phyloP scores from a whole-genome alignment of 2,888 invertebrate species.

The Vanessa cardui region DNA sequence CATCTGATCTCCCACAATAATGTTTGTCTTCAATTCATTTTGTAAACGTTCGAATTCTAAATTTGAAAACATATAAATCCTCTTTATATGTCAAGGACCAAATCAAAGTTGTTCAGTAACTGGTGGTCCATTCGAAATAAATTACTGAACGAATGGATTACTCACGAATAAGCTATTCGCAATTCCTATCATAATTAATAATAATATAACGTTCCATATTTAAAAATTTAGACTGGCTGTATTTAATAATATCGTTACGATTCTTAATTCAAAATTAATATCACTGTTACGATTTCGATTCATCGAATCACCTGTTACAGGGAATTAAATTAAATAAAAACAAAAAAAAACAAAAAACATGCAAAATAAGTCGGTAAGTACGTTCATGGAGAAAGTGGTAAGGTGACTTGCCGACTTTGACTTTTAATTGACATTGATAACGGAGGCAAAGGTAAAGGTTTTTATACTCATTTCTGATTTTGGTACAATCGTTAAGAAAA shows the following conservation, averaged over 20 bases:
- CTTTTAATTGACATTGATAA: constrained; percentile 65
- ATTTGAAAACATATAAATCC: no score
- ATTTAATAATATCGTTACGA: background rate
- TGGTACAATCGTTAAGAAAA: constrained; percentile 27
- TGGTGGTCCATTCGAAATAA: no score
- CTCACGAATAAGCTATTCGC: no score
- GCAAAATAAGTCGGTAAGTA: constrained; percentile 32
- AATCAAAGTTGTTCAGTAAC: no score
- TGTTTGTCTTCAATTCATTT: no score
- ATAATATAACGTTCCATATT: no score
- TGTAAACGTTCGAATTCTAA: no score
- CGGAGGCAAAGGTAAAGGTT: constrained; percentile 51
- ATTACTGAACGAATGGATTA: no score
- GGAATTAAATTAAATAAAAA: constrained; percentile 22
- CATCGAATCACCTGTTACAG: background rate
- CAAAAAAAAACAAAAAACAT: constrained; percentile 25
- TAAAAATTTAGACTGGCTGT: no score
- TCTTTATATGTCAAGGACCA: no score
- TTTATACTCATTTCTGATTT: constrained; percentile 22
- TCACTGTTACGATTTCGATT: background rate
- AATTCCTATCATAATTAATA: no score
- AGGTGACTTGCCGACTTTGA: constrained; percentile 54
- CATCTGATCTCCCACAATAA: no score
- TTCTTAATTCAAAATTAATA: background rate
- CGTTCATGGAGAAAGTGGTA: constrained; percentile 54